Conservation (phyloP, 1,140 invertebrate genomes). For the Drosophila neocordata region DNA sequence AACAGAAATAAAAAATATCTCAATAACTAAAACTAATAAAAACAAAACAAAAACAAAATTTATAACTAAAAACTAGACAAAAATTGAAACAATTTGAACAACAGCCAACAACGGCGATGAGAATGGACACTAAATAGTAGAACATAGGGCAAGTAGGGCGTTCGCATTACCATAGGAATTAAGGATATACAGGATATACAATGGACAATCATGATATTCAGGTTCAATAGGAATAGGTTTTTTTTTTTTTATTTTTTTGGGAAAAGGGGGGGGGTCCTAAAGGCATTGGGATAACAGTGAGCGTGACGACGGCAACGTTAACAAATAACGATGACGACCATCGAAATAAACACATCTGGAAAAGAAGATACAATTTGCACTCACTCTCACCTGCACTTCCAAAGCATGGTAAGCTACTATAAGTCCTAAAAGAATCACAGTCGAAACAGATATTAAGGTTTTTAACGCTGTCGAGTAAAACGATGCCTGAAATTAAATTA, state of each 20-base stretch:
- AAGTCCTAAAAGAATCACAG: slow-evolving; percentile 98
- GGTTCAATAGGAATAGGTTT: slow-evolving; percentile 1
- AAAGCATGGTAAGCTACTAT: slow-evolving; percentile 99
- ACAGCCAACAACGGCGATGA: slow-evolving; percentile 42
- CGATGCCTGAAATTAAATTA: slow-evolving; percentile 90
- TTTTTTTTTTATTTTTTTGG: no score
- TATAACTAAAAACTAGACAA: slow-evolving; percentile 18
- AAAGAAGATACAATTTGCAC: slow-evolving; percentile 79
- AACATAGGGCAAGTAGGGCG: slow-evolving; percentile 10
- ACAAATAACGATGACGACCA: slow-evolving; percentile 79
- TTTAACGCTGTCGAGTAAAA: slow-evolving; percentile 98
- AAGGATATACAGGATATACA: slow-evolving; percentile 46
- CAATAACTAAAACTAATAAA: slow-evolving; percentile 15
- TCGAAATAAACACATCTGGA: slow-evolving; percentile 73
- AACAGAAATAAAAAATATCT: slow-evolving; percentile 25
- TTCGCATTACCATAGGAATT: slow-evolving; percentile 33
- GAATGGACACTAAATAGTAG: slow-evolving; percentile 9
- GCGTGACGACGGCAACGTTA: slow-evolving; percentile 76
- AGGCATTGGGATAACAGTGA: slow-evolving; percentile 47
- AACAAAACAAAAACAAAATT: neutral
- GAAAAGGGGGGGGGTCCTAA: slow-evolving; percentile 12
- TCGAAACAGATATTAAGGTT: slow-evolving; percentile 99
- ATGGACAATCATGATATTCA: slow-evolving; percentile 32
- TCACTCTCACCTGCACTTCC: slow-evolving; percentile 96
- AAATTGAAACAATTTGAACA: slow-evolving; percentile 35